phyloP scores from a whole-genome alignment of 2,888 invertebrate genomes.

The Dicranocentrus wangi region DNA sequence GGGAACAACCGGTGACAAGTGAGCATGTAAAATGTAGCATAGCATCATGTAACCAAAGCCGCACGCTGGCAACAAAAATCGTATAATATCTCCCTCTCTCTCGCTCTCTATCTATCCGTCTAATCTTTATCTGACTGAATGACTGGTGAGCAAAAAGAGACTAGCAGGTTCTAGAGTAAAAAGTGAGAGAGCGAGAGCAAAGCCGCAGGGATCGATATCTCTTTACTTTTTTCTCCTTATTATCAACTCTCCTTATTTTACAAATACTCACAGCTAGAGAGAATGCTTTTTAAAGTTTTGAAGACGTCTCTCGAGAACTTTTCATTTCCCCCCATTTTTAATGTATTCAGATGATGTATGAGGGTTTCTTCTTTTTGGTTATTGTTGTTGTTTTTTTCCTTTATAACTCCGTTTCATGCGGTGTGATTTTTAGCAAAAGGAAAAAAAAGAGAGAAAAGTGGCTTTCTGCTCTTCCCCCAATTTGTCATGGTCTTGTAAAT shows the following conservation, averaged over 20 bases:
- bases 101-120: slow-evolving; percentile 53
- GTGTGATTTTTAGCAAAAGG: neutral
- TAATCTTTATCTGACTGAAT: slow-evolving; percentile 61
- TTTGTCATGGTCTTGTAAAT: slow-evolving; percentile 58
- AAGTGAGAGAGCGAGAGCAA: slow-evolving; percentile 37
- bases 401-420: neutral
- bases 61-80: neutral
- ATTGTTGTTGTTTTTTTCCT: slow-evolving; percentile 20
- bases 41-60: slow-evolving; percentile 44
- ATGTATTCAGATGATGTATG: slow-evolving; percentile 37
- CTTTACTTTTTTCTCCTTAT: slow-evolving; percentile 51
- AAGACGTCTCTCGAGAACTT: slow-evolving; percentile 23
- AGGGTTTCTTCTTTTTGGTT: slow-evolving; percentile 11
- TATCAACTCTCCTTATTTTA: slow-evolving; percentile 36
- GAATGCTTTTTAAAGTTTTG: slow-evolving; percentile 12
- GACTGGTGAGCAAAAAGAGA: slow-evolving; percentile 37
- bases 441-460: slow-evolving; percentile 43
- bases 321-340: slow-evolving; percentile 28
- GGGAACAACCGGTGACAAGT: slow-evolving; percentile 60
- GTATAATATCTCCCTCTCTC: slow-evolving; percentile 26
- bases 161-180: slow-evolving; percentile 18
- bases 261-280: slow-evolving; percentile 21
- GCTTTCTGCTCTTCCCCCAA: slow-evolving; percentile 33
- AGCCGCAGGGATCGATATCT: slow-evolving; percentile 63
- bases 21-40: slow-evolving; percentile 54